Base-by-base conservation (phyloP, 2,888 invertebrate species). In the Cinara cedri region DNA sequence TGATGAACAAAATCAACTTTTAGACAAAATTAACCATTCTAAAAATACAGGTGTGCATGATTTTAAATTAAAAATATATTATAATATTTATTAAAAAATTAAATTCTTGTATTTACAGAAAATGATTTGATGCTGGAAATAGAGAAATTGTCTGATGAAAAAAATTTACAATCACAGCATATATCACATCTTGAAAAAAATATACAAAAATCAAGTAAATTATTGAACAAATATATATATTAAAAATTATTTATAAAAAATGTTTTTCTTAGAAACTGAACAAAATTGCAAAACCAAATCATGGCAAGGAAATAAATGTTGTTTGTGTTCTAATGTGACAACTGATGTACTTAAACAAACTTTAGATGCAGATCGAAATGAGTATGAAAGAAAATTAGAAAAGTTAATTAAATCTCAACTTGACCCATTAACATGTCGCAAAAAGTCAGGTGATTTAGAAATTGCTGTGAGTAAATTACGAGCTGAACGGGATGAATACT, bases 11-110 rank as follows among this genome's bases (percentile, higher is more conserved):
- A 89, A 89, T 82, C 85, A 85, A 70, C 84, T 90, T 81, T 88
- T 87, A 42, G 88, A 90, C 83, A 87, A 86, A 82, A 85, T 90
- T 16, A 90, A 88, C 86, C 88, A 88, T 84, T 89, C 88, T 84
- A 90, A 88, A 82, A 86, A 88, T 83, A 90, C 89, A 82, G 92
- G 88, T 88, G 87, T 83, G 81, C 65, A 42, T 13, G n/a, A 51
- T 46, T 42, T 44, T 14, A 34, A 34, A 34, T 6, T 34, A 34
- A 34, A 51, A 60, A 49, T 66, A 21, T 55, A 49, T 65, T 8
- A 21, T 44, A 54, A 3, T 34, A 1, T 42, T 8, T 16, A 51
- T 51, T 21, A 65, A 71, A 68, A 34, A 24, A 44, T 62, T 62
- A 1, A n/a, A 75, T 57, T 57, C 72, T 19, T 46, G 24, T 78